These are phyloP conservation scores for Hypocryptadius cinnamomeus DNA, from an alignment of 2,113 vertebrate species.

Conservation along the genomic window DNA sequence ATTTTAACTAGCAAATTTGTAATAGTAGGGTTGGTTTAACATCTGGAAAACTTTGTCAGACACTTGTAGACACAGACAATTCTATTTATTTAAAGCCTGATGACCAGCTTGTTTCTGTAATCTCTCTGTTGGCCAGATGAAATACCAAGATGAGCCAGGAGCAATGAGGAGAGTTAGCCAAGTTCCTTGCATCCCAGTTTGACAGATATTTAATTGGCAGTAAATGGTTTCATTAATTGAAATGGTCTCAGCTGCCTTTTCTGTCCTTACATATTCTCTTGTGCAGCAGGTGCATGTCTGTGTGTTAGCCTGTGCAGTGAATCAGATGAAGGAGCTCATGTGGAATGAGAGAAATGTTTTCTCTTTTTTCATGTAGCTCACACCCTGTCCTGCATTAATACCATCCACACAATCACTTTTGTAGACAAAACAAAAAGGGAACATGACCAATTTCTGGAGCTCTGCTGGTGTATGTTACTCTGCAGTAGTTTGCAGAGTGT, in stretches of 20 bases:
- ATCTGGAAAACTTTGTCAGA: conserved; percentile 14
- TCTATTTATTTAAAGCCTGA: conserved; percentile 5
- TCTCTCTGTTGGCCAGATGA: background rate
- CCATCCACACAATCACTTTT: background rate
- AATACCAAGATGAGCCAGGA: background rate
- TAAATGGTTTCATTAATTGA: background rate
- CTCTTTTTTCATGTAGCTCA: background rate
- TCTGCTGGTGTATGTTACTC: background rate
- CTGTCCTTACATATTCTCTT: background rate
- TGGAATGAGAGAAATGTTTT: background rate
- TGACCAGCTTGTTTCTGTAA: background rate
- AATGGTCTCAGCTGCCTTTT: background rate
- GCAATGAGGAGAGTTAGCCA: background rate
- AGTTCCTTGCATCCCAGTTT: background rate
- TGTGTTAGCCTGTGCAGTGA: background rate
- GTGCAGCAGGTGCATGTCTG: background rate
- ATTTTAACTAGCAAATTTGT: background rate
- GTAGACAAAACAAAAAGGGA: background rate
- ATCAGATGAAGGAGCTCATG: background rate
- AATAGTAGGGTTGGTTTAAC: background rate
- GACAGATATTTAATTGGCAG: background rate
- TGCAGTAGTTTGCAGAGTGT: background rate
- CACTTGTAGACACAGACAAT: conserved; percentile 1
- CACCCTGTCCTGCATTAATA: background rate
- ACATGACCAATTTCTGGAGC: background rate